Conservation (phyloP, 2,888 invertebrate genomes). For the Dascillus cervinus region DNA sequence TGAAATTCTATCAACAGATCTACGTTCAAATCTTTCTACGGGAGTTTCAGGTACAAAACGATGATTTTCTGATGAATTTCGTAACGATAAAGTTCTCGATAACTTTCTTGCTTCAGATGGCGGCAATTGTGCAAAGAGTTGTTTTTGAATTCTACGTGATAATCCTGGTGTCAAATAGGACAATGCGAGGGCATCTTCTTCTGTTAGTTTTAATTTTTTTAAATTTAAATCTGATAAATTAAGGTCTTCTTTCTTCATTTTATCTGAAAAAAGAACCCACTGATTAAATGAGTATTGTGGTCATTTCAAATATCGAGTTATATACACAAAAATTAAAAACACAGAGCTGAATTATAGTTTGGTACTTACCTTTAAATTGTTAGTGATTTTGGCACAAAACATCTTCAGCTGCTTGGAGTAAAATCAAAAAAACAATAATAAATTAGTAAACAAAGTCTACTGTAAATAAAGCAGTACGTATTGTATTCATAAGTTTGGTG, state of each 20-base stretch:
- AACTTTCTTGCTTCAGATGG: conserved; percentile 60
- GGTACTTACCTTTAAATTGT: conserved; percentile 33
- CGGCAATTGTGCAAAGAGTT: conserved; percentile 61
- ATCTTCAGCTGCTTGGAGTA: conserved; percentile 38
- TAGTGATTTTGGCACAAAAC: conserved; percentile 40
- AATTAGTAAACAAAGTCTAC: conserved; percentile 12
- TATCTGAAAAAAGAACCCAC: conserved; percentile 34
- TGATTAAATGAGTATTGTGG: too few species aligned
- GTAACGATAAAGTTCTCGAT: conserved; percentile 57
- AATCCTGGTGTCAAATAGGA: conserved; percentile 64
- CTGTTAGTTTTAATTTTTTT: conserved; percentile 59
- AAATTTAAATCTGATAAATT: conserved; percentile 52
- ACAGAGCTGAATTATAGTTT: too few species aligned
- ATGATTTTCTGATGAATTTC: conserved; percentile 25
- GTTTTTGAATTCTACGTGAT: conserved; percentile 63
- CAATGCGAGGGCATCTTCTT: conserved; percentile 61
- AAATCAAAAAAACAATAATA: conserved; percentile 16
- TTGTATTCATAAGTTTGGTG: too few species aligned
- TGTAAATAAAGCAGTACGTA: too few species aligned
- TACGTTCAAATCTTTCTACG: conserved; percentile 11
- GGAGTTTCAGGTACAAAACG: conserved; percentile 3
- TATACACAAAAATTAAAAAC: too few species aligned
- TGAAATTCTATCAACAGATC: conserved; percentile 22
- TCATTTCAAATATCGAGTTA: background rate
- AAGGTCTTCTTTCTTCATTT: conserved; percentile 37